These are phyloP conservation scores for Pseudomyrmex cubaensis DNA, from an alignment of 1,140 invertebrate species.

Conservation along the genomic window DNA sequence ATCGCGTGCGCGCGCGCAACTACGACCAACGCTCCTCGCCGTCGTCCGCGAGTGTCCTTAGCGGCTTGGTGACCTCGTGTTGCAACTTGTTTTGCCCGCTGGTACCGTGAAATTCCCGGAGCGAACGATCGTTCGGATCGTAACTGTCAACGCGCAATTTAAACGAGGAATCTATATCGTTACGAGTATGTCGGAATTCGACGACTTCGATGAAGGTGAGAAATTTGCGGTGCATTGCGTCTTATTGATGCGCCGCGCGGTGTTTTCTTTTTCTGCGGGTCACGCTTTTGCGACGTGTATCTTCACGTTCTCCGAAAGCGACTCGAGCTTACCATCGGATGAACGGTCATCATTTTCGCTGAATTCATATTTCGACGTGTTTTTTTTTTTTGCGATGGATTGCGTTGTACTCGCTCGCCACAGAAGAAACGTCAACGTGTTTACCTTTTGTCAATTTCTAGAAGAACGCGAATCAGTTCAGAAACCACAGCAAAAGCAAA, in stretches of 20 bases:
- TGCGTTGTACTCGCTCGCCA: no score
- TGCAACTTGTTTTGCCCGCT: conserved; percentile 22
- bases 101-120: conserved; percentile 29
- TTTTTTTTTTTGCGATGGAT: no score
- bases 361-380: no score
- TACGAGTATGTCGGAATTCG: conserved; percentile 3
- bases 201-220: background rate
- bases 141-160: background rate
- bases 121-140: background rate
- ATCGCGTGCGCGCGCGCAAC: conserved; percentile 19
- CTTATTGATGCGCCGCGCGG: background rate
- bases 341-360: no score
- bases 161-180: background rate
- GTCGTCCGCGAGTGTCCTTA: conserved; percentile 38
- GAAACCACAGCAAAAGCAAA: no score
- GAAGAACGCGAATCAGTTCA: no score
- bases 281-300: background rate
- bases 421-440: no score
- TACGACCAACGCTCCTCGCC: background rate
- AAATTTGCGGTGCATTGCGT: conserved; percentile 44
- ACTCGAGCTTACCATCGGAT: background rate
- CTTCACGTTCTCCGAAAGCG: background rate
- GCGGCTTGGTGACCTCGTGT: conserved; percentile 36
- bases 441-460: no score
- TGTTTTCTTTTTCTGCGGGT: background rate